phyloP scores from a whole-genome alignment of 2,797 vertebrate genomes.

The Sebastes nivosus region DNA sequence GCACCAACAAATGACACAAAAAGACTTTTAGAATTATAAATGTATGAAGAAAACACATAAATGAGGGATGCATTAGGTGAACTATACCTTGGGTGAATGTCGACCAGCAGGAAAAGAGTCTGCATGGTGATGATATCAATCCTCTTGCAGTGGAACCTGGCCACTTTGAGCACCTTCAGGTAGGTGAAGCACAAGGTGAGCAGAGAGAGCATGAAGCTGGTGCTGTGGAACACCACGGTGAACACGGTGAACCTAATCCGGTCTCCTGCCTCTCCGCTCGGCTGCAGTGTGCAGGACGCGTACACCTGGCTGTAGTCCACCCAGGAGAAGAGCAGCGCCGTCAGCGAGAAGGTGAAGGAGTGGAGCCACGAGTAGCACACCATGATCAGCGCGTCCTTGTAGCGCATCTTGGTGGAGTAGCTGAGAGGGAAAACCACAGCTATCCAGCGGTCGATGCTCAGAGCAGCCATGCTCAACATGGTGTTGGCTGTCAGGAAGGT shows the following conservation, averaged over 20 bases:
- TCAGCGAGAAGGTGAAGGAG: conserved; percentile 86
- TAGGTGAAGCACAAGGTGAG: conserved; percentile 88
- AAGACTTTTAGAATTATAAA: conserved; percentile 1
- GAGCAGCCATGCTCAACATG: conserved; percentile 88
- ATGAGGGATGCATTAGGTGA: neutral
- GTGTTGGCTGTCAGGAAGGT: conserved; percentile 87
- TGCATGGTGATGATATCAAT: conserved; percentile 89
- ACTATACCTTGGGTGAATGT: conserved; percentile 88
- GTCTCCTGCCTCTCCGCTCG: conserved; percentile 73
- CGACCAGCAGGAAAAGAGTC: conserved; percentile 88
- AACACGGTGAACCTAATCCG: conserved; percentile 83
- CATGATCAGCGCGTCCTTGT: conserved; percentile 87
- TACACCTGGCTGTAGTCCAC: conserved; percentile 85
- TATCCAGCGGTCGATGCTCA: conserved; percentile 90
- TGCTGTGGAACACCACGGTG: conserved; percentile 86
- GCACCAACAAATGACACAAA: no score
- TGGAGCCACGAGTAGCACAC: conserved; percentile 88
- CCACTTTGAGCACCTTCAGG: conserved; percentile 87
- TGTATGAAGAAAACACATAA: no score
- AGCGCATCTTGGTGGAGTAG: conserved; percentile 89
- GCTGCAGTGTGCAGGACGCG: conserved; percentile 86
- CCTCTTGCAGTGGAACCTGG: conserved; percentile 87
- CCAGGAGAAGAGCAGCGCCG: conserved; percentile 87
- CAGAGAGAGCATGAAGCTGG: conserved; percentile 87
- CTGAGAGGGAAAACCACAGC: conserved; percentile 88